Evolutionary conservation across 2,797 vertebrate species (phyloP), one percentile per base, ranked within the genome.

Genomic region (Leptodactylus fallax): DNA sequence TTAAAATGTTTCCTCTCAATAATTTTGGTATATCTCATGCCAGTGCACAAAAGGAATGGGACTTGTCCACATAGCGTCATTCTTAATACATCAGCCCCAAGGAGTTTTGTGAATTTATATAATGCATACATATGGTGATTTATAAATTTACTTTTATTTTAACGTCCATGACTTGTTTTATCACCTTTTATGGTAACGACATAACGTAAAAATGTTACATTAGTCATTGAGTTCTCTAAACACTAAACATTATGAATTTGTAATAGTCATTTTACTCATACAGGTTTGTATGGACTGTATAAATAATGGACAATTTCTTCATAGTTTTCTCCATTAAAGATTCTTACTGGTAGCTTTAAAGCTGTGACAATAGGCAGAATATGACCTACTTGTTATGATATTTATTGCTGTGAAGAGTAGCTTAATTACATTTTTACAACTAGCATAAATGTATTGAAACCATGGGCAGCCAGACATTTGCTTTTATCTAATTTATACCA

Each of bases 401-500:
- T 27, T 65, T 81, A 65, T 49, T 63, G 58, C 58, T 8, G 45
- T 14, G 60, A 81, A 45, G 17, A 63, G 58, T 61, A 63, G 58
- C 27, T 81, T 81, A 81, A 81, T 81, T 81, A 81, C 36, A 63
- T 81, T 80, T 77, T 81, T 81, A 23, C 79, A 63, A 81, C 60
- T 65, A 6, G 79, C 79, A 61, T 80, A 80, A 80, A 80, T 80
- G 79, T 47, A 61, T 63, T 79, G 55, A 58, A 79, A 79, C 78
- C 25, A 17, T 79, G 55, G 16, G 53, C 55, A 58, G 78, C 25
- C 25, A 79, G 55, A 58, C 53, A 79, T 58, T 19, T 51, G 49
- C 72, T 77, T 77, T 77, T 77, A 77, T 77, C 72, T 77, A 77
- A 77, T 77, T 77, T 77, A 77, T 77, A 77, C 6, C 49, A 23